Conservation (phyloP, 2,888 invertebrate genomes). For the Ophonus ardosiacus region DNA sequence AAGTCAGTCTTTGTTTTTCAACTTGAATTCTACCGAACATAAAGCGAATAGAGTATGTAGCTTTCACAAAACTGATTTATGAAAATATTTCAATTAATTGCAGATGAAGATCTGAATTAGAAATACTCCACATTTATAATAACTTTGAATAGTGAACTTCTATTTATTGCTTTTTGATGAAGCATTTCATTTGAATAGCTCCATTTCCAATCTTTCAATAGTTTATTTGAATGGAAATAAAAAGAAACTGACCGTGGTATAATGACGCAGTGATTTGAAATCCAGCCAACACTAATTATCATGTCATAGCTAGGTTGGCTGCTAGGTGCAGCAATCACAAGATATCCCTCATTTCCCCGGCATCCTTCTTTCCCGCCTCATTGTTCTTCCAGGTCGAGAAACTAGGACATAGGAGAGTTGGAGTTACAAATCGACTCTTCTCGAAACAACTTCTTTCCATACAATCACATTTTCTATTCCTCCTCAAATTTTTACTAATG, state of each 20-base stretch:
- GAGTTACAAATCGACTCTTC: not conserved
- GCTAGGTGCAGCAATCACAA: constrained; percentile 24
- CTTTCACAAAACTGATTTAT: too few species aligned
- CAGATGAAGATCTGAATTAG: not conserved
- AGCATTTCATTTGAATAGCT: not conserved
- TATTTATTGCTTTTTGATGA: not conserved
- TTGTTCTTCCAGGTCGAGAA: constrained; percentile 12
- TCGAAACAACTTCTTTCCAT: not conserved
- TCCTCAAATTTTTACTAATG: too few species aligned
- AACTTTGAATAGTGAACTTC: not conserved
- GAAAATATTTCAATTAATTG: not conserved
- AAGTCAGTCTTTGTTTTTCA: too few species aligned
- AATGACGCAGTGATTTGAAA: constrained; percentile 13
- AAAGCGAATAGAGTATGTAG: too few species aligned
- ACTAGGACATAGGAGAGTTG: not conserved
- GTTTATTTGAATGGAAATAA: not conserved
- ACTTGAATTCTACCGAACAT: too few species aligned
- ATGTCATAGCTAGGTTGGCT: constrained; percentile 2
- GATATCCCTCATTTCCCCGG: constrained; percentile 34
- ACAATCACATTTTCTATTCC: too few species aligned
- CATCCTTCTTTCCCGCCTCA: not conserved
- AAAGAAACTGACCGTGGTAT: not conserved
- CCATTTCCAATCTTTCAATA: not conserved
- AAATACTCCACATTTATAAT: not conserved
- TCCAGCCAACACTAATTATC: constrained; percentile 40